Conservation (phyloP, 2,888 invertebrate genomes). For the Rosalia funebris region DNA sequence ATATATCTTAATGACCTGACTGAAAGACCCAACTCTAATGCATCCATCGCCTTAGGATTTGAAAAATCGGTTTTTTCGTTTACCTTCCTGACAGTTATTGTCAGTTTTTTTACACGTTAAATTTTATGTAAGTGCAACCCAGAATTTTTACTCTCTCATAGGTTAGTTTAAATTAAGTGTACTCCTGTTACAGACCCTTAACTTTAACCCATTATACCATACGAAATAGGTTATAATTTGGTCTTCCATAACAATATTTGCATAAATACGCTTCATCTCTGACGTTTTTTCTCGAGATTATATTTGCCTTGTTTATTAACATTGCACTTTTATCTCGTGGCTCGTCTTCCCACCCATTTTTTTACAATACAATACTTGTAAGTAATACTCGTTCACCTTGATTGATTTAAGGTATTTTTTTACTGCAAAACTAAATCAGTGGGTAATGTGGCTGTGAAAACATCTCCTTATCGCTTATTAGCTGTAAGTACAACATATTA, state of each 20-base stretch:
- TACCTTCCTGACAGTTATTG: constrained; percentile 17
- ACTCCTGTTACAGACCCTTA: no score
- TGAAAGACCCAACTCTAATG: constrained; percentile 18
- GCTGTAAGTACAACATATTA: constrained; percentile 5
- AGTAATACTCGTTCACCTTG: constrained; percentile 14
- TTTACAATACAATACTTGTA: constrained; percentile 2
- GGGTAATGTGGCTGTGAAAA: background rate
- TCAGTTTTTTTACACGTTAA: constrained; percentile 12
- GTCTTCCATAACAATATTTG: no score
- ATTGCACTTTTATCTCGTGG: constrained; percentile 7
- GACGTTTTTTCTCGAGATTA: background rate
- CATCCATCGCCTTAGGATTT: background rate
- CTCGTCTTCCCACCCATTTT: constrained; percentile 3
- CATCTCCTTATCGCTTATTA: background rate
- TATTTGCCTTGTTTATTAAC: background rate
- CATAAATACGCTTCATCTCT: no score
- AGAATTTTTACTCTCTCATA: no score
- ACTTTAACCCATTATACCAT: no score
- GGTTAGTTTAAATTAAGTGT: no score
- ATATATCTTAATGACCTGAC: constrained; percentile 13
- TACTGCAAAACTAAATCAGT: background rate
- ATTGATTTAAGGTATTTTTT: constrained; percentile 9
- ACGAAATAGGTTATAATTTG: no score
- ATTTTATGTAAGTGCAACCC: constrained; percentile 11
- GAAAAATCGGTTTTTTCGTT: constrained; percentile 7